Conservation (phyloP, 2,797 vertebrate genomes). For the Macropus fuliginosus region DNA sequence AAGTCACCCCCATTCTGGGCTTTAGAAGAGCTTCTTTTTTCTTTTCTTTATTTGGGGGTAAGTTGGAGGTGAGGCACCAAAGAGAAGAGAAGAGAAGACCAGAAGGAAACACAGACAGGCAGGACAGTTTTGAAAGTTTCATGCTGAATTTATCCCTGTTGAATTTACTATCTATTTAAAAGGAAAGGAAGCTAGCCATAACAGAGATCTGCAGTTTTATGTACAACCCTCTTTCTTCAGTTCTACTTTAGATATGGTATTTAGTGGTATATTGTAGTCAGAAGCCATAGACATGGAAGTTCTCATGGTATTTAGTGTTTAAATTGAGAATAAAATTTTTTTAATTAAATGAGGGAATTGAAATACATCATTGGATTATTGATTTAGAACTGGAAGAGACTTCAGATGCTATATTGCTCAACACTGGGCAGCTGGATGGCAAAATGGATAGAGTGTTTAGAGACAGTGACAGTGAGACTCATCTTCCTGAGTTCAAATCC, state of each 20-base stretch:
- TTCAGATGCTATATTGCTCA: neutral
- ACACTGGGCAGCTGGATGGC: neutral
- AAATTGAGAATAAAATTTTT: neutral
- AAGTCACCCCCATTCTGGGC: neutral
- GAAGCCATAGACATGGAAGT: neutral
- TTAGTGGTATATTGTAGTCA: neutral
- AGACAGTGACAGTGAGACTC: neutral
- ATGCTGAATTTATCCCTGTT: neutral
- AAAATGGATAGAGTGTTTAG: neutral
- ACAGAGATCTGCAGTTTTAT: neutral
- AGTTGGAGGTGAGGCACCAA: neutral
- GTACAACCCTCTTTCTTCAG: neutral
- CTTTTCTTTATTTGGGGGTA: neutral
- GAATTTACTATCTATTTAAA: neutral
- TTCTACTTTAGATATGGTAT: neutral
- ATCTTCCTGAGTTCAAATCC: neutral
- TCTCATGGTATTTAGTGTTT: neutral
- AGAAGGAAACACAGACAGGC: neutral
- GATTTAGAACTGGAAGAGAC: neutral
- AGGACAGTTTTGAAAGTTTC: neutral
- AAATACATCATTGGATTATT: neutral
- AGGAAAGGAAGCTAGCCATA: neutral
- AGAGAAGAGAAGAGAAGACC: neutral
- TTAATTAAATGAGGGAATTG: neutral
- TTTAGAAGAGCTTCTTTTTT: neutral